Conservation (phyloP, 2,113 vertebrate genomes). For the Pseudorectes ferrugineus region DNA sequence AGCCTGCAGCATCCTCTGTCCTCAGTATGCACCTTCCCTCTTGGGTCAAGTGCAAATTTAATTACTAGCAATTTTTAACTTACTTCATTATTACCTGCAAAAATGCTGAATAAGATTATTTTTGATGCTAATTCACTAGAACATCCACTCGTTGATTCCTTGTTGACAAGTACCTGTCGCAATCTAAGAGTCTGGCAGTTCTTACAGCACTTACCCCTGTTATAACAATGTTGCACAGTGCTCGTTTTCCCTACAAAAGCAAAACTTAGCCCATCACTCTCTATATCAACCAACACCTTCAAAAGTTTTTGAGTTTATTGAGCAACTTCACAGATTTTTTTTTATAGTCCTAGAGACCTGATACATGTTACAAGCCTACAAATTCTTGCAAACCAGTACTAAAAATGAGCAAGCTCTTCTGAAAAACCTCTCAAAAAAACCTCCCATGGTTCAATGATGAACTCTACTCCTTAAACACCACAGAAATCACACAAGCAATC, state of each 20-base stretch:
- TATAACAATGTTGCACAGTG: neutral
- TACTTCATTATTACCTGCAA: neutral
- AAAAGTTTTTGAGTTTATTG: neutral
- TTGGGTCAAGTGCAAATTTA: neutral
- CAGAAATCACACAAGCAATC: neutral
- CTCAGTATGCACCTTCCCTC: accelerated
- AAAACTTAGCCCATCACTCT: neutral
- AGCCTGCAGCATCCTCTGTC: neutral
- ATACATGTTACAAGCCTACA: neutral
- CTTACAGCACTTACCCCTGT: neutral
- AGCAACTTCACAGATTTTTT: neutral
- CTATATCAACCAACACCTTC: neutral
- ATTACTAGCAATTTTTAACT: neutral
- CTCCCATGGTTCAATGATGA: neutral
- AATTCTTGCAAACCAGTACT: neutral
- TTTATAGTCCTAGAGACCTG: neutral
- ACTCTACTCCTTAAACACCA: neutral
- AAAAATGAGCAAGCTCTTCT: neutral
- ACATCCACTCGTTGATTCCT: neutral
- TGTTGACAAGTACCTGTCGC: neutral
- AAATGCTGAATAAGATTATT: neutral
- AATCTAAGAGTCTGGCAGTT: neutral
- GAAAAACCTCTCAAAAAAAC: neutral
- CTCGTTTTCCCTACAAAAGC: neutral
- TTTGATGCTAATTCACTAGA: neutral